Evolutionary conservation across 2,113 vertebrate species (phyloP).

Genomic region (Candoia aspera): DNA sequence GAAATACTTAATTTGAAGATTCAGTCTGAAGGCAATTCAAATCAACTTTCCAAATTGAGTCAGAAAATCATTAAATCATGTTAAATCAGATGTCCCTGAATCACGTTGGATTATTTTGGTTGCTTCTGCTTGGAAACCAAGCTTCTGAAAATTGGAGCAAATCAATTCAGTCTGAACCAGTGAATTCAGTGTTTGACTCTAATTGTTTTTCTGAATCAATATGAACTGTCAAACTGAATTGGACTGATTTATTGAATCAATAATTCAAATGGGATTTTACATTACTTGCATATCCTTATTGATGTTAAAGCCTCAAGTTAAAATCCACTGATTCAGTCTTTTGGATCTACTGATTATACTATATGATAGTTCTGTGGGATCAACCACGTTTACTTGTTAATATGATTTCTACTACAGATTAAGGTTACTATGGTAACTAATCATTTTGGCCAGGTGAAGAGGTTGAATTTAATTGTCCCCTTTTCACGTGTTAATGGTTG

Average conservation of each 20-base stretch:
- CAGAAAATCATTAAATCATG: not conserved
- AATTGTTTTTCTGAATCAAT: not conserved
- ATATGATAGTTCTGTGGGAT: not conserved
- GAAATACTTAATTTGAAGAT: not conserved
- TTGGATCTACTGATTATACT: not conserved
- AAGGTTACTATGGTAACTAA: too few species aligned
- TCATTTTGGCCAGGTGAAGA: too few species aligned
- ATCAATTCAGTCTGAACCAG: not conserved
- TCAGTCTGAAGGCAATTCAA: not conserved
- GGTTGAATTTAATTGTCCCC: too few species aligned
- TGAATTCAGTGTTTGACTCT: not conserved
- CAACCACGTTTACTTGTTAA: not conserved
- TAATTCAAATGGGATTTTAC: not conserved
- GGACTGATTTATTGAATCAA: not conserved
- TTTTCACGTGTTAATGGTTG: too few species aligned
- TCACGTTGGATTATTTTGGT: not conserved
- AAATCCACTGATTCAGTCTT: not conserved
- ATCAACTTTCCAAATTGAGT: not conserved
- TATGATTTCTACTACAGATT: too few species aligned
- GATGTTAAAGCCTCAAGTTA: not conserved
- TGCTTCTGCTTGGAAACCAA: not conserved
- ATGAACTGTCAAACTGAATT: not conserved
- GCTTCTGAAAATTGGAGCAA: not conserved
- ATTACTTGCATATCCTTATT: not conserved
- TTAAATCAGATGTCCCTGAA: not conserved